Percentiles rank a stretch among this genome's conserved stretches.
phyloP scores from a whole-genome alignment of 2,888 invertebrate genomes.

The Nephrotoma flavescens region DNA sequence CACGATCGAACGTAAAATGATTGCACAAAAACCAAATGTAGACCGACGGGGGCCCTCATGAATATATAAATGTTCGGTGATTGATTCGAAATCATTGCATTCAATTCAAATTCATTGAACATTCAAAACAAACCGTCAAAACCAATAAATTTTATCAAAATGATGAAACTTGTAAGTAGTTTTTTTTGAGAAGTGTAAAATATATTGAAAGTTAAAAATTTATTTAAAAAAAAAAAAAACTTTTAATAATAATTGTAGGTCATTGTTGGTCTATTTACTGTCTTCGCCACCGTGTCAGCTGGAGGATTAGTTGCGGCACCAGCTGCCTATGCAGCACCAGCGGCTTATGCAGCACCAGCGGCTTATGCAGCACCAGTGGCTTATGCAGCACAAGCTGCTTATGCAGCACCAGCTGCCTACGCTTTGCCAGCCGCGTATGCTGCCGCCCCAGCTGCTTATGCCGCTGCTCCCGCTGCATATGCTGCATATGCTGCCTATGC shows the following conservation, averaged over 20 bases:
- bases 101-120: not conserved
- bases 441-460: not conserved
- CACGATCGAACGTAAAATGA: not conserved
- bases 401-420: constrained; percentile 13
- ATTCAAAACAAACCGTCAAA: not conserved
- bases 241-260: not conserved
- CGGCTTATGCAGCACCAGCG: constrained; percentile 16
- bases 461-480: not conserved
- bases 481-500: not conserved
- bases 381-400: constrained; percentile 31
- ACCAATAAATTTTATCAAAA: not conserved
- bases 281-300: not conserved
- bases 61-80: not conserved
- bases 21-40: not conserved
- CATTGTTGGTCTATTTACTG: not conserved
- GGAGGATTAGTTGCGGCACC: constrained; percentile 39
- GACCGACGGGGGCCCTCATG: not conserved
- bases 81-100: not conserved
- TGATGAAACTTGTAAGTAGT: not conserved
- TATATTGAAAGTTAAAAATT: not conserved
- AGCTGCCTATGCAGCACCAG: constrained; percentile 18
- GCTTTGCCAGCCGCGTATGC: not conserved
- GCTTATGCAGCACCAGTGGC: constrained; percentile 21
- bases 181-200: not conserved
- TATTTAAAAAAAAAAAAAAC: not conserved